Conservation (phyloP, 2,797 vertebrate species). For the Podarcis siculus region DNA sequence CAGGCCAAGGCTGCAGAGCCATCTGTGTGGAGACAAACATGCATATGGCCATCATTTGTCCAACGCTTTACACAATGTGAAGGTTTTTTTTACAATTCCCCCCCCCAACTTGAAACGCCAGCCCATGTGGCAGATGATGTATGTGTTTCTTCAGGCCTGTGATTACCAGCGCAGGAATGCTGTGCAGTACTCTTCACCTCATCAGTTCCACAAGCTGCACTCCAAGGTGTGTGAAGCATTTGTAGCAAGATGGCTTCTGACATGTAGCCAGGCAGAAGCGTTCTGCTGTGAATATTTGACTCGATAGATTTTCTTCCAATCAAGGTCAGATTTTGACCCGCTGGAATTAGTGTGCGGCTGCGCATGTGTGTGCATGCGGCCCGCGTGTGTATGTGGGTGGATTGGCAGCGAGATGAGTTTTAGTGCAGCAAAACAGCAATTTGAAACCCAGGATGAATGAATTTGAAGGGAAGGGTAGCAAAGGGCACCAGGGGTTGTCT, state of each 20-base stretch:
- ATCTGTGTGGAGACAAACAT: conserved; percentile 94
- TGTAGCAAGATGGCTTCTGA: conserved; percentile 97
- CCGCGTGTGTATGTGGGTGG: background rate
- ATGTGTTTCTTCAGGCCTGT: conserved; percentile 99
- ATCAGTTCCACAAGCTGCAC: conserved; percentile 99
- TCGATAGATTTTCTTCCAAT: conserved; percentile 87
- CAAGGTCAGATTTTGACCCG: conserved; percentile 89
- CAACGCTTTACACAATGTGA: conserved; percentile 97
- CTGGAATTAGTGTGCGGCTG: conserved; percentile 87
- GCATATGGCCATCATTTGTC: conserved; percentile 99
- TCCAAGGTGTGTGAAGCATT: conserved; percentile 97
- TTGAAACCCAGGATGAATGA: conserved; percentile 89
- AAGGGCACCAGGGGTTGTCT: conserved; percentile 59
- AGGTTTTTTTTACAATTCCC: conserved; percentile 82
- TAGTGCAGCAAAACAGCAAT: conserved; percentile 74
- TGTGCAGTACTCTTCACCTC: conserved; percentile 97
- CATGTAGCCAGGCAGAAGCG: conserved; percentile 87
- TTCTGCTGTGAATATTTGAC: conserved; percentile 90
- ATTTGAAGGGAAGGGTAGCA: conserved; percentile 77
- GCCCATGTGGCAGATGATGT: conserved; percentile 98
- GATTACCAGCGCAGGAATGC: conserved; percentile 97
- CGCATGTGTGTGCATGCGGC: background rate
- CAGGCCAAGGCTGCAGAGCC: conserved; percentile 88
- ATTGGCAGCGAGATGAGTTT: conserved; percentile 86
- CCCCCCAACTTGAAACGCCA: conserved; percentile 89